Conservation (phyloP, 2,113 vertebrate species). For the Forbesichthys papilliferus region DNA sequence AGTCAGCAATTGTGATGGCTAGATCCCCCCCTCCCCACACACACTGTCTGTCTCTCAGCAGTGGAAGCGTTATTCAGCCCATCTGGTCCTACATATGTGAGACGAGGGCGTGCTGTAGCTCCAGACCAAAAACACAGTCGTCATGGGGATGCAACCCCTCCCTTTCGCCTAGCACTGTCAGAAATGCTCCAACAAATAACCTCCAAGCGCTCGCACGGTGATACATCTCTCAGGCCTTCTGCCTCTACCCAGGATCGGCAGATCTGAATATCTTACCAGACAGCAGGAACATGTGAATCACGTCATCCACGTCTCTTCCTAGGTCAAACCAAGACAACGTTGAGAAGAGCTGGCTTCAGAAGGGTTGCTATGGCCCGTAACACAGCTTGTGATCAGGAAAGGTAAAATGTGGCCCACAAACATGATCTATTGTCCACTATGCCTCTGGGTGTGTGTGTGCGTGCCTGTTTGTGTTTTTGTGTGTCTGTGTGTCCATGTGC, state of each 20-base stretch:
- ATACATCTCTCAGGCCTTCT: slow-evolving; percentile 33
- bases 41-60: slow-evolving; percentile 15
- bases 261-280: background rate
- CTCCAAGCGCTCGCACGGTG: slow-evolving; percentile 5
- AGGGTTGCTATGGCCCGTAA: slow-evolving; percentile 17
- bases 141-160: slow-evolving; percentile 42
- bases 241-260: slow-evolving; percentile 12
- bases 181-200: slow-evolving; percentile 17
- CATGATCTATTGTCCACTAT: background rate
- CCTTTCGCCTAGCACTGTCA: slow-evolving; percentile 17
- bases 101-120: slow-evolving; percentile 34
- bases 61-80: slow-evolving; percentile 30
- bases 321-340: slow-evolving; percentile 46
- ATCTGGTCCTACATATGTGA: slow-evolving; percentile 31
- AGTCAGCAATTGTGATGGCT: too few relatives aligned
- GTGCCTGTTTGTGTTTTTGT: too few relatives aligned
- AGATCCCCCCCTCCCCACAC: too few relatives aligned
- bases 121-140: slow-evolving; percentile 47
- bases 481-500: too few relatives aligned
- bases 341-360: slow-evolving; percentile 28
- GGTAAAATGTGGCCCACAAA: slow-evolving; percentile 19
- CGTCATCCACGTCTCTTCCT: slow-evolving; percentile 32
- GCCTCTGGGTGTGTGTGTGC: background rate
- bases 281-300: slow-evolving; percentile 40
- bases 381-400: slow-evolving; percentile 20